Evolutionary conservation across 1,140 invertebrate species (phyloP).

Genomic region (Pararge aegeria): DNA sequence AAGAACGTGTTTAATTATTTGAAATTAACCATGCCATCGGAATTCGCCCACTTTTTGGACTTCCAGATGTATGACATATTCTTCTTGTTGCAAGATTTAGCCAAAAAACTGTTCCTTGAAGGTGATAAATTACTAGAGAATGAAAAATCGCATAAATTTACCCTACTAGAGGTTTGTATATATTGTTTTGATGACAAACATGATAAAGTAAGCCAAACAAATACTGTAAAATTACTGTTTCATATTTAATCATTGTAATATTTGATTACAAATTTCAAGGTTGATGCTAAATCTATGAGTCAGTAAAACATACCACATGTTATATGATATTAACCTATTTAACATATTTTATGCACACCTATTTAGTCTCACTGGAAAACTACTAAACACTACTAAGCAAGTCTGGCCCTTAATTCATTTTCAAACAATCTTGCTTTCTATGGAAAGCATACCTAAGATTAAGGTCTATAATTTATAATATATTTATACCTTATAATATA

Average conservation of each 20-base stretch:
- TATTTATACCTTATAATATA: too few species aligned
- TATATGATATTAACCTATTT: background rate
- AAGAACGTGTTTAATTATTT: conserved; percentile 87
- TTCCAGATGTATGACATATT: conserved; percentile 85
- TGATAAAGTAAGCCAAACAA: background rate
- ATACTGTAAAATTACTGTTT: background rate
- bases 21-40: conserved; percentile 86
- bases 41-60: conserved; percentile 88
- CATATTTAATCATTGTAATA: background rate
- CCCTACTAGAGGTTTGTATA: conserved; percentile 85
- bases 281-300: conserved; percentile 1
- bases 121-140: conserved; percentile 83
- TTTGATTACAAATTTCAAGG: conserved; percentile 7
- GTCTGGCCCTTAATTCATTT: too few species aligned
- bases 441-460: too few species aligned
- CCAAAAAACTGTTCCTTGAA: conserved; percentile 85
- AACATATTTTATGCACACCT: background rate
- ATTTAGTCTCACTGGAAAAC: background rate
- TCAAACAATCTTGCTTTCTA: too few species aligned
- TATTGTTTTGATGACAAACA: background rate
- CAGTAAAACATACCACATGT: background rate
- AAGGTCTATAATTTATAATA: too few species aligned
- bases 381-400: too few species aligned
- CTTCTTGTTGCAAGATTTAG: conserved; percentile 89
- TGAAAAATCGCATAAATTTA: conserved; percentile 83